Conservation (phyloP, 2,113 vertebrate genomes). For the Cephalopholis sonnerati region DNA sequence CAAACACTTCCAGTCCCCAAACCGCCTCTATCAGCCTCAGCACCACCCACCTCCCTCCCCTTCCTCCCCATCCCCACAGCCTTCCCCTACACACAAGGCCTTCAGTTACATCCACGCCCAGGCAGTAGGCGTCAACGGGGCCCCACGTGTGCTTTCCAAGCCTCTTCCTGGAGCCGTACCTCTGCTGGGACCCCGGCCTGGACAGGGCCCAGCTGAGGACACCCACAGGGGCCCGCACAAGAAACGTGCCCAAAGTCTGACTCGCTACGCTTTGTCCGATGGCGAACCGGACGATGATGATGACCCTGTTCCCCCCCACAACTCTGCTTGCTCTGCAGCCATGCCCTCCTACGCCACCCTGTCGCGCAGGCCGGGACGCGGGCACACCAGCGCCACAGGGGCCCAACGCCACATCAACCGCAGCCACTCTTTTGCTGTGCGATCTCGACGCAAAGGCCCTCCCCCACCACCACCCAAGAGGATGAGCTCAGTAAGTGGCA, state of each 20-base stretch:
- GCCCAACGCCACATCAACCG: constrained; percentile 86
- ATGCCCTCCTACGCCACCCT: constrained; percentile 92
- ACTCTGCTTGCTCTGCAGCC: constrained; percentile 61
- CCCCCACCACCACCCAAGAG: constrained; percentile 89
- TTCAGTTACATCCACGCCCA: constrained; percentile 74
- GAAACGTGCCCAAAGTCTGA: constrained; percentile 91
- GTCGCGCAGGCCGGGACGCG: constrained; percentile 86
- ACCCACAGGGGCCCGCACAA: constrained; percentile 73
- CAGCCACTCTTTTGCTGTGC: constrained; percentile 91
- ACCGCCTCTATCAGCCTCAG: constrained; percentile 50
- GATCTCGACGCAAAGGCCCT: constrained; percentile 89
- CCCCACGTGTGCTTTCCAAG: constrained; percentile 48
- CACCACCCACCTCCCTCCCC: constrained; percentile 49
- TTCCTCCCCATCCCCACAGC: constrained; percentile 38
- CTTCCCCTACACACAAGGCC: constrained; percentile 66
- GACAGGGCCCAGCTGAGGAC: background rate
- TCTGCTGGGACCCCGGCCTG: constrained; percentile 27
- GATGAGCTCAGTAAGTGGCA: constrained; percentile 87
- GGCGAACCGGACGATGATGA: constrained; percentile 90
- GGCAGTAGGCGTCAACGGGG: constrained; percentile 15
- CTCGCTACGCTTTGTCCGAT: constrained; percentile 88
- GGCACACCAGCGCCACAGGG: constrained; percentile 29
- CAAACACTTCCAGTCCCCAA: constrained; percentile 54
- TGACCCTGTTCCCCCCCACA: background rate
- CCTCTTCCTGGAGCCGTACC: constrained; percentile 64